These are phyloP conservation scores for Tolypeutes matacus DNA, from an alignment of 2,797 vertebrate genomes.

Conservation along the genomic window DNA sequence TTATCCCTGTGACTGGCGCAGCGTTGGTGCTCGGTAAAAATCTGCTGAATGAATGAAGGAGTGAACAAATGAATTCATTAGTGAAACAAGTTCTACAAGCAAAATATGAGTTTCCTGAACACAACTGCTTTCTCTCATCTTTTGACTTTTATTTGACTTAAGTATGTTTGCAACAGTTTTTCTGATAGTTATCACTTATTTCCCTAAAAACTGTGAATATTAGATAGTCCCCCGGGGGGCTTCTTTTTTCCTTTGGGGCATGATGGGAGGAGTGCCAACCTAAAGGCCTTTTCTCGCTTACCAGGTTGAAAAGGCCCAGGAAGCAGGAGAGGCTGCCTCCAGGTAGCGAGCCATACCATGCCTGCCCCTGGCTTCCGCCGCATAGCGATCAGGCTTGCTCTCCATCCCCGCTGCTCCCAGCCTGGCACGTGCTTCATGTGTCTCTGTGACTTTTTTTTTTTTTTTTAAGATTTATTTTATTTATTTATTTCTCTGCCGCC, in stretches of 20 bases:
- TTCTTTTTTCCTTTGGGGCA: background rate
- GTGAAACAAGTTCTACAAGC: background rate
- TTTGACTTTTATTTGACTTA: constrained; percentile 23
- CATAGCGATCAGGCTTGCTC: background rate
- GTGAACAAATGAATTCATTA: background rate
- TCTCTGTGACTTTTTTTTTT: background rate
- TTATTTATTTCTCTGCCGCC: too few species aligned
- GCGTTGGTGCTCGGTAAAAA: too few species aligned
- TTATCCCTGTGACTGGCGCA: too few species aligned
- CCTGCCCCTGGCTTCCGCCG: background rate
- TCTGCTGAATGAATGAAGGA: background rate
- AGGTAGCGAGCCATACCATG: too few species aligned
- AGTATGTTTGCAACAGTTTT: background rate
- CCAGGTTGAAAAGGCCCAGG: constrained; percentile 7
- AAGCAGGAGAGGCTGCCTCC: background rate
- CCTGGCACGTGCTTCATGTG: background rate
- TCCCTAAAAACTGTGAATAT: constrained; percentile 40
- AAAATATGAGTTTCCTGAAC: background rate
- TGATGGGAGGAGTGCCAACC: background rate
- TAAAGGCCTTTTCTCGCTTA: constrained; percentile 39
- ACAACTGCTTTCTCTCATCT: background rate
- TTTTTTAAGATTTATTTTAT: too few species aligned
- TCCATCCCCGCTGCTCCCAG: background rate
- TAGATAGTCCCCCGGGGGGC: background rate
- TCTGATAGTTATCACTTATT: background rate